Conservation (phyloP, 2,113 vertebrate species). For the Prionailurus viverrinus region DNA sequence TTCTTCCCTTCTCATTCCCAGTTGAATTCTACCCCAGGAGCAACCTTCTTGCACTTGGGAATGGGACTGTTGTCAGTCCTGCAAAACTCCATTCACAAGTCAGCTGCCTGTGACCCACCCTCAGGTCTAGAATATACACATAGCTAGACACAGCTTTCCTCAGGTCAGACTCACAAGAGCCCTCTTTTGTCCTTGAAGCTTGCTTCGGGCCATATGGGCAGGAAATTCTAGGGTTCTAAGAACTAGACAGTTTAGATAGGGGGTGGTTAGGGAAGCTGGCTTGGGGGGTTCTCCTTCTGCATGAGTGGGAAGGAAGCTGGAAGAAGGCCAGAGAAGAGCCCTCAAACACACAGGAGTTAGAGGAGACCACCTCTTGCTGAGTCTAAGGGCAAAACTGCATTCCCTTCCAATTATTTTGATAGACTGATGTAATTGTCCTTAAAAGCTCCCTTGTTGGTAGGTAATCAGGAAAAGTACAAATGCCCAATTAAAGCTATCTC, state of each 20-base stretch:
- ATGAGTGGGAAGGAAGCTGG: background rate
- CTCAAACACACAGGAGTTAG: background rate
- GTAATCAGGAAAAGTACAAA: background rate
- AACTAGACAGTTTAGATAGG: background rate
- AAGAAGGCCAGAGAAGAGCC: background rate
- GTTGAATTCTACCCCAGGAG: background rate
- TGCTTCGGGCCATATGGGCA: background rate
- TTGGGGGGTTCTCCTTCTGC: background rate
- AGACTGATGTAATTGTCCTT: background rate
- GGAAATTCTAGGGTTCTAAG: background rate
- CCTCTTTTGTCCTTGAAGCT: background rate
- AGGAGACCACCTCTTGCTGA: background rate
- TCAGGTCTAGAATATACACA: background rate
- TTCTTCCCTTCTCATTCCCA: background rate
- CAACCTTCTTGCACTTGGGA: background rate
- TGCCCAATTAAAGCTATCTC: background rate
- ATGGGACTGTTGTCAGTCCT: background rate
- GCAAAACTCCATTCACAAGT: background rate
- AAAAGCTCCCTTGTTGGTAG: background rate
- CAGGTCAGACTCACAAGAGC: background rate
- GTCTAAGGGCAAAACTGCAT: background rate
- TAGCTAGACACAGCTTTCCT: background rate
- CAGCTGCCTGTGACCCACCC: too few species aligned
- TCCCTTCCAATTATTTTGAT: background rate
- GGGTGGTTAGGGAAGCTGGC: accelerated